Conservation (phyloP, 2,797 vertebrate genomes). For the Urosaurus nigricauda region DNA sequence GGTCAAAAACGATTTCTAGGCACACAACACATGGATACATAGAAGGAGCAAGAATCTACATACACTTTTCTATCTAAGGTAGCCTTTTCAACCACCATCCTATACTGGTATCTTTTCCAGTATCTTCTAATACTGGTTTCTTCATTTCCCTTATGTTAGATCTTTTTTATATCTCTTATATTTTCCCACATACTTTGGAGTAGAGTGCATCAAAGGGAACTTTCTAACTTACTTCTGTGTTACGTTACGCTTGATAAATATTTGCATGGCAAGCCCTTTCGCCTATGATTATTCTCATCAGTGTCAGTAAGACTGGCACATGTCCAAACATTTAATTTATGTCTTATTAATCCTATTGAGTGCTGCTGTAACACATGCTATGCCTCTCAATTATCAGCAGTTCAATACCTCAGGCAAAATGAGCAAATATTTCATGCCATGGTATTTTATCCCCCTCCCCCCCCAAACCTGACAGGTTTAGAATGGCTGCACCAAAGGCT, state of each 20-base stretch:
- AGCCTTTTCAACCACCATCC: too few relatives aligned
- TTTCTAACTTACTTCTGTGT: not conserved
- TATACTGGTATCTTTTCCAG: too few relatives aligned
- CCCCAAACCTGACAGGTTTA: conserved; percentile 27
- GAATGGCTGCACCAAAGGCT: not conserved
- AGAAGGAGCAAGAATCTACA: too few relatives aligned
- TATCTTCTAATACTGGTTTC: too few relatives aligned
- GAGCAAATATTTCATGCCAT: conserved; percentile 22
- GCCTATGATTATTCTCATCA: conserved; percentile 21
- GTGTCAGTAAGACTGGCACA: conserved; percentile 19
- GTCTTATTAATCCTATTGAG: conserved; percentile 32
- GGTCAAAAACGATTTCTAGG: too few relatives aligned
- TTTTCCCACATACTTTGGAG: not conserved
- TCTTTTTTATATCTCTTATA: not conserved
- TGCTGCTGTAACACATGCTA: conserved; percentile 4
- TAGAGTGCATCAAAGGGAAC: not conserved
- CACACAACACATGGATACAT: too few relatives aligned
- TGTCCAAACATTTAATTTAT: conserved; percentile 29
- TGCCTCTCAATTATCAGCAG: conserved; percentile 18
- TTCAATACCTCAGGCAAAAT: conserved; percentile 20
- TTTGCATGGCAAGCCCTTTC: conserved; percentile 6
- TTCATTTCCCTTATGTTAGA: too few relatives aligned
- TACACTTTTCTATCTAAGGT: too few relatives aligned
- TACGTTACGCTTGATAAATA: conserved; percentile 23
- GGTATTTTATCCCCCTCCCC: conserved; percentile 24